Evolutionary conservation across 2,888 invertebrate species (phyloP).

Genomic region (Drosophila anceps): DNA sequence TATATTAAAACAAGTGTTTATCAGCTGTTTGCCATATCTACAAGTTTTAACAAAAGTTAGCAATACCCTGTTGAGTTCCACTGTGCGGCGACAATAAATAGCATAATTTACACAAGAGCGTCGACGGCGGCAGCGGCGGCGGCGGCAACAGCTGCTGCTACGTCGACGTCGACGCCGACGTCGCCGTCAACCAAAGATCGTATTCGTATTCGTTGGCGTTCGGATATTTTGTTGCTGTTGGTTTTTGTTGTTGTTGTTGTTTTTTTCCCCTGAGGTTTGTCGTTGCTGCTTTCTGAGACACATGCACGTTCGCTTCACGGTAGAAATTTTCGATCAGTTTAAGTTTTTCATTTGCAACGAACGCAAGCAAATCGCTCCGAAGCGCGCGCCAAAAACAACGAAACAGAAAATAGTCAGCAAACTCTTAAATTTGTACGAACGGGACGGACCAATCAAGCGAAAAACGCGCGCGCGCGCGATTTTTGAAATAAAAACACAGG

Average conservation of each 20-base stretch:
- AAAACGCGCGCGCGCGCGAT: conserved; percentile 64
- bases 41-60: background rate
- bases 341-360: conserved; percentile 85
- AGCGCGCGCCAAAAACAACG: conserved; percentile 58
- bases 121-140: conserved; percentile 44
- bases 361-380: conserved; percentile 74
- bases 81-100: conserved; percentile 62
- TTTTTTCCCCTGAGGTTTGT: conserved; percentile 41
- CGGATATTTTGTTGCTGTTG: conserved; percentile 48
- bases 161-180: conserved; percentile 34
- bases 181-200: conserved; percentile 46
- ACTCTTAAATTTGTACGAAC: conserved; percentile 34
- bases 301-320: conserved; percentile 68
- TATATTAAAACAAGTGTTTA: background rate
- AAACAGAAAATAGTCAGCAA: conserved; percentile 46
- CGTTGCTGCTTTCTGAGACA: conserved; percentile 75
- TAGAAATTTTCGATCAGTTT: conserved; percentile 85
- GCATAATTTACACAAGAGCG: conserved; percentile 72
- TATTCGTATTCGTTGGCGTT: conserved; percentile 53
- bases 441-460: conserved; percentile 20
- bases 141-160: conserved; percentile 20
- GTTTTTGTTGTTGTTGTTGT: conserved; percentile 35
- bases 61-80: conserved; percentile 17
- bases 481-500: conserved; percentile 14
- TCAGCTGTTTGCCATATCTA: background rate